Evolutionary conservation across 2,797 vertebrate species (phyloP), one percentile per base, ranked within the genome.

Genomic region (Cyprinodon diabolis): DNA sequence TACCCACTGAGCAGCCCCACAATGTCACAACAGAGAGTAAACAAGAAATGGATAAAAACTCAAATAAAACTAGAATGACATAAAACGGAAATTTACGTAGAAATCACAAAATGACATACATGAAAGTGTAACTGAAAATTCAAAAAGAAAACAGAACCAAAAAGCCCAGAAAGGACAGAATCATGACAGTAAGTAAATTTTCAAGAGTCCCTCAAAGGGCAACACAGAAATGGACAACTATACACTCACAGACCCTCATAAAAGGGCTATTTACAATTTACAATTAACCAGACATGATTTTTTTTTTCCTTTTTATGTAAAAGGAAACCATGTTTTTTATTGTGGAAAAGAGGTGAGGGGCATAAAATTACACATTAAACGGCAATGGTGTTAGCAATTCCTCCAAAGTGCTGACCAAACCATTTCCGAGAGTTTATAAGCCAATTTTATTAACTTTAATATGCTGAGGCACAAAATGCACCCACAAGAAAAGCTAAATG

Each of bases 401-500:
- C 40, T 40, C 40, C 40, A 40, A 40, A 40, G 40, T 40, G 40
- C 40, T 40, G 40, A 40, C 4, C 40, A 40, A 40, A 40, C 11
- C 0, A 12, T 11, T 71, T 84, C 74, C 71, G 75, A 81, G 78
- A 71, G 69, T 63, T 75, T 66, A 75, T 71, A 78, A 79, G 82
- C 71, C 54, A 4, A 55, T 8, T 71, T 83, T 71, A 74, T 77
- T 68, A 82, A 82, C 87, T 84, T 87, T 87, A 87, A 83, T 81
- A 83, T 84, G 35, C 69, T 14, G 58, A 54, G 5, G 77, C 75
- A 66, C 71, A 17, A 67, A 77, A 72, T 48, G 43, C 68, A 48
- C 81, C 87, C 75, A 43, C 78, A 87, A 80, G 87, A 93, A 91
- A 93, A 87, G 48, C n/a, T 68, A 60, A 52, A 45, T 55, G 35